Base-by-base conservation (phyloP, 1,140 invertebrate species). In the Adelges cooleyi region DNA sequence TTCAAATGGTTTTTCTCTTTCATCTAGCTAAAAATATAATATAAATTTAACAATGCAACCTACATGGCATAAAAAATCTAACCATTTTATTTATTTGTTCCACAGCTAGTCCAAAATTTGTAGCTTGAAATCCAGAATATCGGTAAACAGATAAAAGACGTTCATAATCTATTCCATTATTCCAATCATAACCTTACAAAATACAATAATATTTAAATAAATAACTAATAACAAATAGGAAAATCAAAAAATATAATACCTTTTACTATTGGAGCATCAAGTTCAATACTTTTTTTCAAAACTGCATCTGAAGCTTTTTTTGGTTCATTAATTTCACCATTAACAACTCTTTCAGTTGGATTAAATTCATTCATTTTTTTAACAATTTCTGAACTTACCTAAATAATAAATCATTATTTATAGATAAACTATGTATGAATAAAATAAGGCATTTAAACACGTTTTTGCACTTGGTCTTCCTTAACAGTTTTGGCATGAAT, bases 81-180 rank as follows among this genome's bases (percentile, higher is more conserved):
- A 97, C 82, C 94, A 98, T 98, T 82, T 83, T 86, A 69, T 91
- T 88, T 50, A 98, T 87, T 83, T 96, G 91, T 56, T 89, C 79
- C 1, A 97, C 85, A 11, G 92, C 92, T 71, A 86, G 77, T 0
- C 90, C 93, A 76, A 98, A 91, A 80, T 88, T 94, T 0, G 93
- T 95, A 1, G 96, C 93, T 81, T 99, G 96, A 75, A 98, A 98
- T 48, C 96, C 96, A 44, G 86, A 89, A 56, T 80, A 79, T 49
- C 80, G 73, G 73, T 90, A 98, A 20, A 85, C 86, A 66, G 87
- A 75, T 4, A 99, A 79, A 18, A 99, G 74, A 71, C 84, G 82
- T 69, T 87, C 80, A 75, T 95, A 96, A 75, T 98, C 81, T 20
- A 97, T 77, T 9, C 93, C 94, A 69, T 87, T 78, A 73, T 95